Evolutionary conservation across 2,797 vertebrate genomes (phyloP), one percentile per base, ranked within the genome.

Genomic region (Poecilia picta): DNA sequence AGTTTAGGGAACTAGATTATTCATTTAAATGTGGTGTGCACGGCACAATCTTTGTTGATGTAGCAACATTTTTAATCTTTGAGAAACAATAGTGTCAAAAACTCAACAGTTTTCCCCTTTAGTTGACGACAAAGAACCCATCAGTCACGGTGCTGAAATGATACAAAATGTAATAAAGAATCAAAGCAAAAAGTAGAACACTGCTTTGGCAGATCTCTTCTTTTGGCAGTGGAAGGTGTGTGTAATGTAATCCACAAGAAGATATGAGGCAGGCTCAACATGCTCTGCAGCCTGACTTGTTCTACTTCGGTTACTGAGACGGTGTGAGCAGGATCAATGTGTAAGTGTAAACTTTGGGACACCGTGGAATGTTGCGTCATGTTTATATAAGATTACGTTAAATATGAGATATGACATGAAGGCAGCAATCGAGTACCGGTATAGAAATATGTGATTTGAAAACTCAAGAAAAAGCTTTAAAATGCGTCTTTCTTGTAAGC

Each of bases 241-340:
- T 72, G 74, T 31, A 73, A 64, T 71, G 51, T 93, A 94, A 94
- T 93, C 89, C 86, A 80, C 73, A 77, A 64, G 71, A 81, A 86
- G 64, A 74, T 51, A 74, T 33, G 73, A 88, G 72, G 74, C 64
- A 85, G 81, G 90, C 87, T 93, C 93, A 92, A 51, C 78, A 78
- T 80, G 72, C 45, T 72, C 49, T 73, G 83, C 81, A 78, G 88
- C 79, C 78, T 76, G 85, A 86, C 92, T 89, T 88, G 82, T 88
- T 94, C 87, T 92, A 92, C 93, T 95, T 95, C 92, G 91, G 83
- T 92, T 91, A 82, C 93, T 94, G 90, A 95, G 85, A 91, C 55
- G 74, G 71, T 25, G 83, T 95, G 93, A 95, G 88, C 92, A 23
- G 71, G 10, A 49, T 78, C 78, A 79, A 62, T 33, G 79, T 73